phyloP scores from a whole-genome alignment of 2,113 vertebrate species.

The Epinephelus moara region DNA sequence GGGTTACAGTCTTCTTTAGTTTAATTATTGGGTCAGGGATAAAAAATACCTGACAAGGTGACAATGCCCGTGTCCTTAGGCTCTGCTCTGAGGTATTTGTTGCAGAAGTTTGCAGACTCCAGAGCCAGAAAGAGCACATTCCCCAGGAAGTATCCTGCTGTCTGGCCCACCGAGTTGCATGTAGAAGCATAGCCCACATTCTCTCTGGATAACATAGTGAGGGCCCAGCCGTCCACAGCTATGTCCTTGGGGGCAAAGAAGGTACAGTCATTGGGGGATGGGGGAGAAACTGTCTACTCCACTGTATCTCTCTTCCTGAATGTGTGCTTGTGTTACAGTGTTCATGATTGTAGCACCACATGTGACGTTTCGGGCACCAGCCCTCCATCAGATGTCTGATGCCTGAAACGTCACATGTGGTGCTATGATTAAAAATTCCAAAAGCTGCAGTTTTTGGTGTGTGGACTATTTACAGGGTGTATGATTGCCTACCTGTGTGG shows the following conservation, averaged over 20 bases:
- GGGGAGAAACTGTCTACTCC: neutral
- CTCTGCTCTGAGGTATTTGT: constrained; percentile 93
- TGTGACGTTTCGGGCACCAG: no score
- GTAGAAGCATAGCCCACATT: constrained; percentile 99
- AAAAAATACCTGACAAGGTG: constrained; percentile 92
- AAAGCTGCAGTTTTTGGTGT: no score
- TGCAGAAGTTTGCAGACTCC: constrained; percentile 97
- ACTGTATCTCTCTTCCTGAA: neutral
- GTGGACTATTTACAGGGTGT: neutral
- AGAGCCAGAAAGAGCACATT: constrained; percentile 97
- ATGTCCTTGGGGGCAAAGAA: constrained; percentile 85
- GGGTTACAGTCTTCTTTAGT: neutral
- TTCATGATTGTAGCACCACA: neutral
- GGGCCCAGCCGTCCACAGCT: constrained; percentile 97
- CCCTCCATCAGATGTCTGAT: no score
- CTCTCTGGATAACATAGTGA: constrained; percentile 96
- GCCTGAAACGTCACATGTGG: no score
- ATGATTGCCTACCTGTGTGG: constrained; percentile 88
- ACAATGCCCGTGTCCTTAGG: constrained; percentile 92
- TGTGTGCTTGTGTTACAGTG: neutral
- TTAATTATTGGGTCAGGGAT: neutral
- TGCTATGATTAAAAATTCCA: no score
- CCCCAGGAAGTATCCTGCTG: constrained; percentile 96
- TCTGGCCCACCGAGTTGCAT: constrained; percentile 98
- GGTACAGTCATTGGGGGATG: neutral